A percentile compares a stretch with the other conserved stretches of the same genome.
Evolutionary conservation across 2,888 invertebrate genomes (phyloP).

Genomic region (Magallana nippona): DNA sequence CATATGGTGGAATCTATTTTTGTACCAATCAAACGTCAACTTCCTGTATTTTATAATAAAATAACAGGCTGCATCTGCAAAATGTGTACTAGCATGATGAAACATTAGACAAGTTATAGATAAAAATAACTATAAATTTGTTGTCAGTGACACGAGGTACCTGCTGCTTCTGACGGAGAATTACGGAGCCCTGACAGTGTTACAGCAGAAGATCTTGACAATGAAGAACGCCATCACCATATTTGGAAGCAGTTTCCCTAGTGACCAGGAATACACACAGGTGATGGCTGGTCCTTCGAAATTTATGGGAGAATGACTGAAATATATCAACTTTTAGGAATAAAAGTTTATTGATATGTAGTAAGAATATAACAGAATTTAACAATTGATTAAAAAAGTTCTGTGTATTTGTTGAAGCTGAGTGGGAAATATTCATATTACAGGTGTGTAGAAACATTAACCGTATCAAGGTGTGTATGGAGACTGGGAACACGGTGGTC

Average conservation of each 20-base stretch:
- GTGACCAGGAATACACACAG: constrained; percentile 76
- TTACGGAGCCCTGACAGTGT: constrained; percentile 68
- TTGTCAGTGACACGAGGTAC: constrained; percentile 66
- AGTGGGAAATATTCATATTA: neutral
- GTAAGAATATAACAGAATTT: no score
- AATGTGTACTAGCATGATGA: no score
- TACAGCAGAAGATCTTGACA: constrained; percentile 62
- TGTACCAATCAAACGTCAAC: no score
- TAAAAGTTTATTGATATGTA: no score
- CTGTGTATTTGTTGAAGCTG: no score
- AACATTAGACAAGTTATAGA: no score
- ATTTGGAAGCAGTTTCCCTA: constrained; percentile 76
- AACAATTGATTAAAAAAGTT: no score
- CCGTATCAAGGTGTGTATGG: constrained; percentile 77
- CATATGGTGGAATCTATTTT: no score
- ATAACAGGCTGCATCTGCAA: no score
- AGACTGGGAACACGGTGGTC: constrained; percentile 74
- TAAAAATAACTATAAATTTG: neutral
- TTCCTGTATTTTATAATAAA: no score
- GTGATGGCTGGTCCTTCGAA: constrained; percentile 42
- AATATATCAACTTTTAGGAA: no score
- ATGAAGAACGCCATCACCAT: constrained; percentile 63
- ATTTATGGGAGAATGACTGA: no score
- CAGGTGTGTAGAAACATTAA: constrained; percentile 77
- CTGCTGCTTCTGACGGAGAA: constrained; percentile 73